phyloP scores from a whole-genome alignment of 2,797 vertebrate species.

The Pristis pectinata region DNA sequence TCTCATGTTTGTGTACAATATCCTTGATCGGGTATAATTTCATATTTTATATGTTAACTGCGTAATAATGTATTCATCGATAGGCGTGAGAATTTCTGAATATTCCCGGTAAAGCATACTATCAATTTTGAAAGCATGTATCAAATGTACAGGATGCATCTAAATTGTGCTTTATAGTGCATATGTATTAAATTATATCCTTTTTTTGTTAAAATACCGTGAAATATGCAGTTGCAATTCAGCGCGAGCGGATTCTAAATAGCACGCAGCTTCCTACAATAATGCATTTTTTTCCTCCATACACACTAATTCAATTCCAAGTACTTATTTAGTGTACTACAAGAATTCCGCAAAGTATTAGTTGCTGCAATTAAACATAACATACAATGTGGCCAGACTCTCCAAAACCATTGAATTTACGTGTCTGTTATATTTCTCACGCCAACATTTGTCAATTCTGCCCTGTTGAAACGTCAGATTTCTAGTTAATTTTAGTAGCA shows the following conservation, averaged over 20 bases:
- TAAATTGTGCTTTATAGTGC: background rate
- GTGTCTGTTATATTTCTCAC: background rate
- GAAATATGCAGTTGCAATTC: background rate
- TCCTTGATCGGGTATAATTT: background rate
- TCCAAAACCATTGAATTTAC: background rate
- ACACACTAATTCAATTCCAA: background rate
- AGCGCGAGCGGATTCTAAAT: background rate
- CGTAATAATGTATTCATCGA: background rate
- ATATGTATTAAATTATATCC: background rate
- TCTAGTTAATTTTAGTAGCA: background rate
- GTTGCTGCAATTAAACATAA: background rate
- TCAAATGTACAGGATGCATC: background rate
- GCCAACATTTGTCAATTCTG: constrained; percentile 19
- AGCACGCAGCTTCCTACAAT: background rate
- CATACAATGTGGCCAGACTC: background rate
- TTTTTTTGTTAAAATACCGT: background rate
- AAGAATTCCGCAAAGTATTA: background rate
- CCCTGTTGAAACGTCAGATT: background rate
- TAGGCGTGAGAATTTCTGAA: background rate
- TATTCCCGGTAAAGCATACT: background rate
- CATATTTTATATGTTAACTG: background rate
- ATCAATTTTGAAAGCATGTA: background rate
- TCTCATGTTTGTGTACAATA: background rate
- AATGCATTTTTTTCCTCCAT: background rate
- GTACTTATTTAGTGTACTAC: background rate